phyloP scores from a whole-genome alignment of 2,113 vertebrate species.

The Dicaeum eximium region DNA sequence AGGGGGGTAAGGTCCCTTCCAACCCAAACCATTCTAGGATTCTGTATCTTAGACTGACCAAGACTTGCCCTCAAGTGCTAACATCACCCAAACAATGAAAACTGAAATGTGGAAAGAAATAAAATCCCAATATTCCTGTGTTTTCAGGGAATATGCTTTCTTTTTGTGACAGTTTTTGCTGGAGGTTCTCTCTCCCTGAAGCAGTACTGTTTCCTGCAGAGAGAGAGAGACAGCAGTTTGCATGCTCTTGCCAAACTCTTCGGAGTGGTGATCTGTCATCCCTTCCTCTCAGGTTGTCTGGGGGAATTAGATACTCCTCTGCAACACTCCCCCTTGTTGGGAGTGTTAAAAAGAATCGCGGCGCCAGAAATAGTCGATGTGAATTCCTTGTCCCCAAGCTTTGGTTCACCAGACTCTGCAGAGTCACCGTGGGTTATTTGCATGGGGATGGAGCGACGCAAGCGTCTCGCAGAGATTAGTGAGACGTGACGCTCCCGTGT shows the following conservation, averaged over 20 bases:
- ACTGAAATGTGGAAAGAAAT: background rate
- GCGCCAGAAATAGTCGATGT: background rate
- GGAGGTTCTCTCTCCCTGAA: background rate
- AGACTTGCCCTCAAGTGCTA: background rate
- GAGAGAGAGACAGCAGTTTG: background rate
- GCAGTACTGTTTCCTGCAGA: background rate
- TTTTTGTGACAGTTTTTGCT: background rate
- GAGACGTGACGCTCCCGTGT: background rate
- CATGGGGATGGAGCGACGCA: background rate
- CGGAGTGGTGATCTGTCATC: background rate
- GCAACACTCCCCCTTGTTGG: background rate
- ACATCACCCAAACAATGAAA: background rate
- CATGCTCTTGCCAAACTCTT: background rate
- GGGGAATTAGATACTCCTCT: conserved; percentile 21
- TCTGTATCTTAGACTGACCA: background rate
- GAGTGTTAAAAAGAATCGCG: background rate
- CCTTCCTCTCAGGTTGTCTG: background rate
- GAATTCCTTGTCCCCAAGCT: background rate
- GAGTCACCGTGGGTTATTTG: background rate
- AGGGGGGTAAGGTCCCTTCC: background rate
- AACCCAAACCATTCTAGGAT: background rate
- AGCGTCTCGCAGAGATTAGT: background rate
- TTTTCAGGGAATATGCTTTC: background rate
- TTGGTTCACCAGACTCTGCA: conserved; percentile 13
- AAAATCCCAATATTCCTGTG: fast-evolving